Evolutionary conservation across 2,888 invertebrate species (phyloP), one percentile per base, ranked within the genome.

Genomic region (Hipparchia semele): DNA sequence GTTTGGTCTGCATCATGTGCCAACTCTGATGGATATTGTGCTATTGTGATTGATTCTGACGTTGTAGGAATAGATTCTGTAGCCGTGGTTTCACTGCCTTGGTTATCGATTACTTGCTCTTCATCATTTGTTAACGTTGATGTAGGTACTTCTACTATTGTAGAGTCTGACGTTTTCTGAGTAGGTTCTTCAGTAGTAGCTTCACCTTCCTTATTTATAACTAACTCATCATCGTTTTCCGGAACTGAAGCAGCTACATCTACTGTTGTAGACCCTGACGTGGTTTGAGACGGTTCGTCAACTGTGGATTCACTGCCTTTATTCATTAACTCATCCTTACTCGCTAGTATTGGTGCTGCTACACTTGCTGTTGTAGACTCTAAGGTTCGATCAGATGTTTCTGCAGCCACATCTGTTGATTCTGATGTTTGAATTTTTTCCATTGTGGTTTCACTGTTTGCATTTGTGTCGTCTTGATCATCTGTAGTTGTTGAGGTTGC

Each of bases 401-500:
- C 89, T 71, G 86, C 78, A 4, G 80, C 78, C 6, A 86, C 39
- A 5, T 39, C 2, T 39, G 39, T 39, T 39, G 39, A 39, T 39
- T 39, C 39, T 39, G 39, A 39, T 5, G 39, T 39, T 39, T 39
- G 39, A 39, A 39, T 39, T 39, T 39, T 39, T 39, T 39, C 39
- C 39, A 39, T 0, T 4, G 39, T 87, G n/a, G 78, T 81, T 8
- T 90, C 92, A 75, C 90, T 91, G 10, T 89, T 90, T 77, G 92
- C 89, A 53, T 33, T 33, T 23, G 12, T 2, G 33, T 3, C 39
- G 39, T 6, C 33, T 33, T 53, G 51, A 5, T 53, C 65, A 10
- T 53, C 12, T 6, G 8, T 23, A 23, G 9, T 33, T 53, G 53
- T 12, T 6, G 2, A 2, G 53, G 33, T 12, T 53, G 65, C 6